Conservation (phyloP, 2,888 invertebrate species). For the Uropetala carovei region DNA sequence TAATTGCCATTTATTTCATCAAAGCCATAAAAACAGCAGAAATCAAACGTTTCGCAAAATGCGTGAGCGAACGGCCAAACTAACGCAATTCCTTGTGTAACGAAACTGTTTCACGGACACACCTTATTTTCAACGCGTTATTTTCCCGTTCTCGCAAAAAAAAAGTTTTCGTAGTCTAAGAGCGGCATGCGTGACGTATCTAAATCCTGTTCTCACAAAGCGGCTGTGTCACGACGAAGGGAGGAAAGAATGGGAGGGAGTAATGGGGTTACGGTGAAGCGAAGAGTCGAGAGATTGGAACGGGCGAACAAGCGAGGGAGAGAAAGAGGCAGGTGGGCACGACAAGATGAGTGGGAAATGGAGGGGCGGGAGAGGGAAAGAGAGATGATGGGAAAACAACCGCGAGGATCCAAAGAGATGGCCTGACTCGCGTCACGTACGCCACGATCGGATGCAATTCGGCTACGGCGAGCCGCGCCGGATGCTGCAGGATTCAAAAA, state of each 20-base stretch:
- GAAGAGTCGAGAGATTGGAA: neutral
- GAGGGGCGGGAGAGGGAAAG: neutral
- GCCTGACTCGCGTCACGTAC: neutral
- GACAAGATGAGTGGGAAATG: neutral
- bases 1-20: too few species aligned
- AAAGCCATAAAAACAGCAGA: too few species aligned
- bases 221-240: too few species aligned
- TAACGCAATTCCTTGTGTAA: too few species aligned
- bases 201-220: neutral
- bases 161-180: neutral
- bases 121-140: too few species aligned
- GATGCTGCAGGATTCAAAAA: neutral
- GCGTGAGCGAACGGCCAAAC: too few species aligned
- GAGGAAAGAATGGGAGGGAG: neutral
- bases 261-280: neutral
- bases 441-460: neutral
- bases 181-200: slow-evolving; percentile 11
- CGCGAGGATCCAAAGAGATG: neutral
- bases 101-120: too few species aligned
- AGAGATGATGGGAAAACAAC: too few species aligned
- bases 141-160: too few species aligned
- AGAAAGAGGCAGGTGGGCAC: neutral
- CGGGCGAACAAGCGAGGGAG: neutral
- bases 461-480: neutral
- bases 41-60: too few species aligned